phyloP scores from a whole-genome alignment of 1,140 invertebrate species.

The Rhopalosiphum maidis region DNA sequence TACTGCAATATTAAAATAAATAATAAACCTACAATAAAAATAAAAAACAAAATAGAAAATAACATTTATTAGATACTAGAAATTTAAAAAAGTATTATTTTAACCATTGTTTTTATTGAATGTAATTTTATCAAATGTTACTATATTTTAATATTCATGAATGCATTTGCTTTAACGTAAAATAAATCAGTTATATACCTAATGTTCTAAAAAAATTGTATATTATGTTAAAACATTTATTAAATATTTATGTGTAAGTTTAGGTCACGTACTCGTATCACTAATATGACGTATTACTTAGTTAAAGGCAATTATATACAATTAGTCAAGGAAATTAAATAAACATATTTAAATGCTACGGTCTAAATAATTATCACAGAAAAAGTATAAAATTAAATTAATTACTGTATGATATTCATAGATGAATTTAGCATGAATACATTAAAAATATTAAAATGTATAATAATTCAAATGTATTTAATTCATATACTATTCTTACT shows the following conservation, averaged over 20 bases:
- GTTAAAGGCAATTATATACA: not conserved
- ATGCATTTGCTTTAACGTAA: not conserved
- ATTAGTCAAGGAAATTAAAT: not conserved
- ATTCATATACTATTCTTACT: not conserved
- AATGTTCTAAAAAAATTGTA: not conserved
- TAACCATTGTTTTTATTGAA: not conserved
- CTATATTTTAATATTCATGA: not conserved
- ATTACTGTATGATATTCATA: not conserved
- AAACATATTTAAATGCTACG: not conserved
- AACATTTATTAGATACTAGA: not conserved
- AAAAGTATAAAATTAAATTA: not conserved
- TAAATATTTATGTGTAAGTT: not conserved
- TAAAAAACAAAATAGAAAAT: not conserved
- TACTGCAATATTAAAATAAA: not conserved
- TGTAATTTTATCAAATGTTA: not conserved
- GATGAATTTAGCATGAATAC: not conserved
- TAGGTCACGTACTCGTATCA: not conserved
- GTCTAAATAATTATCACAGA: not conserved
- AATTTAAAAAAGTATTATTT: not conserved
- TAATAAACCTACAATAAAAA: not conserved
- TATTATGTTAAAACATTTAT: not conserved
- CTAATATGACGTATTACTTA: not conserved
- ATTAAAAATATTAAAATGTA: not conserved
- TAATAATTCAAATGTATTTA: not conserved
- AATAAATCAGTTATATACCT: not conserved